Evolutionary conservation across 1,140 invertebrate species (phyloP).

Genomic region (Drosophila ohnishii): DNA sequence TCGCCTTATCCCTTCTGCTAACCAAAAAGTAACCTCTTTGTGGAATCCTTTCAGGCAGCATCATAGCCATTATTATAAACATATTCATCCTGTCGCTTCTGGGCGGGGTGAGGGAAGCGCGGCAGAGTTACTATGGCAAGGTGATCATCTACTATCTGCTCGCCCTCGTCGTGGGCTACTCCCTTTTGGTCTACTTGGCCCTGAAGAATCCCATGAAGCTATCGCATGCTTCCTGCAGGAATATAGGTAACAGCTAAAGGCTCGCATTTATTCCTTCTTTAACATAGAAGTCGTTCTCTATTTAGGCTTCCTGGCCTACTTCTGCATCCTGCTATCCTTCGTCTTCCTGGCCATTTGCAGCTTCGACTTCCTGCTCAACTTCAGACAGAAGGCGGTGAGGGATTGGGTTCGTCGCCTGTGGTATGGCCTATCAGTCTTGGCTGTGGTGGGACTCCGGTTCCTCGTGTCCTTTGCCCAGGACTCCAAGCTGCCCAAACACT

Average conservation of each 20-base stretch:
- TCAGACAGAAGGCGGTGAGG: constrained; percentile 84
- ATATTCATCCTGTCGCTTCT: constrained; percentile 64
- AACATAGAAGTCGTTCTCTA: not conserved
- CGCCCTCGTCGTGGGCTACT: constrained; percentile 53
- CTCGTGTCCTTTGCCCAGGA: constrained; percentile 84
- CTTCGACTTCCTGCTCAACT: constrained; percentile 89
- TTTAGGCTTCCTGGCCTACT: constrained; percentile 87
- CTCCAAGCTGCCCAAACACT: constrained; percentile 82
- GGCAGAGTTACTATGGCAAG: constrained; percentile 72
- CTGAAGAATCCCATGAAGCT: constrained; percentile 75
- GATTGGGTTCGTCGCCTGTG: constrained; percentile 85
- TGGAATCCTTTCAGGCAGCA: constrained; percentile 47
- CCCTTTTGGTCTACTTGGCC: constrained; percentile 65
- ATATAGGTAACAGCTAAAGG: constrained; percentile 50
- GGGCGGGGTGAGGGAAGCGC: constrained; percentile 57
- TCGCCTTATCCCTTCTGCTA: too few species aligned
- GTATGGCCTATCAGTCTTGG: constrained; percentile 86
- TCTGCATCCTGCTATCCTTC: constrained; percentile 89
- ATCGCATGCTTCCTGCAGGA: constrained; percentile 64
- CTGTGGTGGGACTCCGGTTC: constrained; percentile 85
- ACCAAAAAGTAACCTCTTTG: not conserved
- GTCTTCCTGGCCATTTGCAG: constrained; percentile 91
- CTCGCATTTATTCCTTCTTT: fast-evolving
- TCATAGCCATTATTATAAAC: constrained; percentile 73
- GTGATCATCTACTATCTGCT: constrained; percentile 74